Base-by-base conservation (phyloP, 2,113 vertebrate genomes). In the Oostethus manadensis region DNA sequence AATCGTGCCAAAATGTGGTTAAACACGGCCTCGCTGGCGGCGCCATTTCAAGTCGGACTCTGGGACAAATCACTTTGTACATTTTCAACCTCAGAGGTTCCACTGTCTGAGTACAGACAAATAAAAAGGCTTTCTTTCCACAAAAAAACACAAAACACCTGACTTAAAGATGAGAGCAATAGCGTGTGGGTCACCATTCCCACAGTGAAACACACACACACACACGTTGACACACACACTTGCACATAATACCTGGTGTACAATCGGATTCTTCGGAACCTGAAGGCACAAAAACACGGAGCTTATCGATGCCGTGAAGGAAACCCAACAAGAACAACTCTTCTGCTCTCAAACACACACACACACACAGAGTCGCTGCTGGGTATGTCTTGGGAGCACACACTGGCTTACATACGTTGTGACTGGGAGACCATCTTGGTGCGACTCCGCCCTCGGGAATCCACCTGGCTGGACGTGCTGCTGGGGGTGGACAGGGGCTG, bases 251-350 rank as follows among this genome's bases (percentile, higher is more conserved):
- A 98, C 96, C 96, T 98, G 96, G 93, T 81, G 91, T 94, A 93
- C 92, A 93, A 92, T 97, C 94, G 87, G 96, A 94, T 90, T 94
- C 94, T 88, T 96, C 93, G 75, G 93, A 95, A 96, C 95, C 96
- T 98, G 94, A 84, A 93, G 93, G 92, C 81, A 91, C 82, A 91
- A 86, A 88, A 79, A 89, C 71, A 87, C 73, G 85, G 86, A 86
- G 82, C 84, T 73, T 82, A 79, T 80, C 3, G 81, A 85, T 78
- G 86, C 86, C 80, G 9, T 59, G 53, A 54, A 35, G 79, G 73
- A 68, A 80, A 77, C 77, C 63, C 26, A 76, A 33, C 58, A 58
- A 55, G 72, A 62, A 62, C 59, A 2, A 13, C 38, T 40, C 38
- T 40, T 11, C 3, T 13, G 38, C 38, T 40, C 38, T 40, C 38